phyloP scores from a whole-genome alignment of 2,113 vertebrate genomes.

The Rhabdomys dilectus region DNA sequence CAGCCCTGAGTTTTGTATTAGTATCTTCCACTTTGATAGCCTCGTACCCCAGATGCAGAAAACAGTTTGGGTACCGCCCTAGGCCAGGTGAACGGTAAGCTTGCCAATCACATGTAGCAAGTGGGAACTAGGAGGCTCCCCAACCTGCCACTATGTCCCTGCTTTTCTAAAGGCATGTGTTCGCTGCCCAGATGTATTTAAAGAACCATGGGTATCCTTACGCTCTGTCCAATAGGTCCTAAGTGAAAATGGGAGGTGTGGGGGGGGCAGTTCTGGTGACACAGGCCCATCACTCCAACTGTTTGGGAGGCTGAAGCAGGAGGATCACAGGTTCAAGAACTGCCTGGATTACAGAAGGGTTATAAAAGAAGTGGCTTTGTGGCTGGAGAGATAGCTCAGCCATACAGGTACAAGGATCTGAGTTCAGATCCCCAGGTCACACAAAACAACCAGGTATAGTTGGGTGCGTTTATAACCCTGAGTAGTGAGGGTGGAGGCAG shows the following conservation, averaged over 20 bases:
- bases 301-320: background rate
- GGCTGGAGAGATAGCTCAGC: background rate
- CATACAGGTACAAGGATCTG: background rate
- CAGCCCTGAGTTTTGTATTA: no score
- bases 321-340: background rate
- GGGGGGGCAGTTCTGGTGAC: background rate
- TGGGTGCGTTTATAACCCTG: background rate
- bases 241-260: slow-evolving; percentile 70
- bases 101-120: background rate
- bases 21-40: accelerated
- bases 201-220: slow-evolving; percentile 73
- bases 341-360: background rate
- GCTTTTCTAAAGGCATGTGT: background rate
- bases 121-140: background rate
- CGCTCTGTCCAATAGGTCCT: slow-evolving; percentile 71
- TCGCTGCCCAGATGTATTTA: slow-evolving; percentile 70
- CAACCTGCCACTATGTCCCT: accelerated
- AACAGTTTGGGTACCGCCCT: background rate
- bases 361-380: background rate
- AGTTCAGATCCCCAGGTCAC: background rate
- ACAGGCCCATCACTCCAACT: background rate
- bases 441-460: background rate
- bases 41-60: background rate
- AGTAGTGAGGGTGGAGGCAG: background rate
- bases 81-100: background rate